Base-by-base conservation (phyloP, 1,140 invertebrate genomes). In the Mylabris phalerata region DNA sequence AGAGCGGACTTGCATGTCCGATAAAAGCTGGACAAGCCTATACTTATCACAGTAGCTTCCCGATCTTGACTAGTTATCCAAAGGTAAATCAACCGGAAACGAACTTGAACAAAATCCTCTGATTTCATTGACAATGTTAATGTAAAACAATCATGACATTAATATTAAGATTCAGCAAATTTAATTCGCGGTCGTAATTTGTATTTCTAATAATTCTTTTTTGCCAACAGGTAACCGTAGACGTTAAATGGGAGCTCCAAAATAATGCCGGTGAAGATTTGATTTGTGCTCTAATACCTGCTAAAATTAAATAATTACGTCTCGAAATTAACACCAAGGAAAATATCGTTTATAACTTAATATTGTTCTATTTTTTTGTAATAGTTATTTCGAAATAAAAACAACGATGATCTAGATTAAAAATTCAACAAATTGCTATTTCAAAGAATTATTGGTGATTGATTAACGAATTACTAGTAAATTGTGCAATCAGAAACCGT, bases 181-280 rank as follows among this genome's bases (percentile, higher is more conserved):
- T 32, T 39, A 45, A 26, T 39, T 46, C 9, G 40, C 26, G 7
- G 32, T 32, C 7, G 32, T 32, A 0, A 5, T 32, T 32, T 32
- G 7, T 32, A 5, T 32, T 32, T 32, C 4, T 4, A 32, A 32
- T 32, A 48, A 11, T 40, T 63, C 13, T 57, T 61, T 58, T 41
- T 63, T 56, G 59, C 63, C 73, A 73, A 7, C 48, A 82, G 80
- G 62, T 89, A 0, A 77, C 71, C 1, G 82, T 90, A 0, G 77
- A 79, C 2, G 82, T 90, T 0, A 87, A 85, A 72, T 89, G 85
- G 84, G 83, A 88, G 71, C 67, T 90, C 9, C 75, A 82, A 65
- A 78, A 83, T 69, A 78, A 82, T 50, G 73, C 79, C 3, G 67
- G 66, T 0, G 75, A 81, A 44, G 80, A 87, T 63, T 75, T 89